Percentiles rank a stretch among this genome's conserved stretches.
Evolutionary conservation across 2,797 vertebrate species (phyloP).

Genomic region (Poecilia gillii): DNA sequence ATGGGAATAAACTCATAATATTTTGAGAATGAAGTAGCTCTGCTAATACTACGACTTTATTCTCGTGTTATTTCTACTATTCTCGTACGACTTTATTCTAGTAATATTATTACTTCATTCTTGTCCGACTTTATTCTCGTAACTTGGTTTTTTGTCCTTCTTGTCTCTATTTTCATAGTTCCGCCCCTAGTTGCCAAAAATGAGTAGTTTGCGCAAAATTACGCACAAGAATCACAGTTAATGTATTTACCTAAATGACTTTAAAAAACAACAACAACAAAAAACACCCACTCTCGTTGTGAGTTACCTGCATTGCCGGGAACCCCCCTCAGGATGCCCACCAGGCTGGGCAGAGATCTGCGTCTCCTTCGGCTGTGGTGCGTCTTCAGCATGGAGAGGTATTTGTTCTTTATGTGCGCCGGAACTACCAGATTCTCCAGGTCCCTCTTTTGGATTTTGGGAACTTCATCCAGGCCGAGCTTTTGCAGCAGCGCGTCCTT

Average conservation of each 20-base stretch:
- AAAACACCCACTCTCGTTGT: neutral
- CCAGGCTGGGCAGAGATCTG: conserved; percentile 86
- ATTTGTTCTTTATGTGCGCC: conserved; percentile 85
- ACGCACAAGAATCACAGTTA: conserved; percentile 22
- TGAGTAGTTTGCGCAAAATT: conserved; percentile 6
- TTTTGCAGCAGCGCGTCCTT: conserved; percentile 84
- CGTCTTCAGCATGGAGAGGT: conserved; percentile 86
- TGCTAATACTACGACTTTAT: no score
- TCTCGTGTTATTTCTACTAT: no score
- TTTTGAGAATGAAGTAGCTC: no score
- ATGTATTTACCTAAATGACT: rapidly evolving
- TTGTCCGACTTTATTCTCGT: no score
- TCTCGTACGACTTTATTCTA: no score
- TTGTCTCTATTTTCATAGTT: no score
- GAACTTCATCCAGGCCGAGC: conserved; percentile 83
- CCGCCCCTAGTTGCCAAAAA: conserved; percentile 16
- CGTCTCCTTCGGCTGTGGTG: conserved; percentile 79
- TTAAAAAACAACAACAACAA: neutral
- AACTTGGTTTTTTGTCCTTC: no score
- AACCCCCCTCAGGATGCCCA: conserved; percentile 88
- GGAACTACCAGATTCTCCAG: conserved; percentile 87
- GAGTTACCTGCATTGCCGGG: conserved; percentile 87
- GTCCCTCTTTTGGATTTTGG: conserved; percentile 85
- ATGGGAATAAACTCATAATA: no score
- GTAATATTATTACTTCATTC: no score